Evolutionary conservation across 2,113 vertebrate genomes (phyloP).

Genomic region (Romanogobio albipinnatus): DNA sequence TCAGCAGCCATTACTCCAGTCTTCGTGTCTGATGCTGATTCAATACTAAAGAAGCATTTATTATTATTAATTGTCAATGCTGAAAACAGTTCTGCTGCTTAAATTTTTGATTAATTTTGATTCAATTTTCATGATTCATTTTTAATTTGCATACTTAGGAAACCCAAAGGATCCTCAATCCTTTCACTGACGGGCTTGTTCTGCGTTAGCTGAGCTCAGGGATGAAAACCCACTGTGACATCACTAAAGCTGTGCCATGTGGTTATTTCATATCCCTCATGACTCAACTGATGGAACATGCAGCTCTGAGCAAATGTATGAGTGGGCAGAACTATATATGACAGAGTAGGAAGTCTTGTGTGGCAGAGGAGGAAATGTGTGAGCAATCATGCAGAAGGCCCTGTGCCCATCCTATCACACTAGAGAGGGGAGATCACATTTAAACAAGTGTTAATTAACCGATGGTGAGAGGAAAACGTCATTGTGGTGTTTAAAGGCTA

Average conservation of each 20-base stretch:
- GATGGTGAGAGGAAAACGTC: constrained; percentile 1
- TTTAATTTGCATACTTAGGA: neutral
- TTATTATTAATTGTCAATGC: neutral
- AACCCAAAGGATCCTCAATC: constrained; percentile 12
- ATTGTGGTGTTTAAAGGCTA: neutral
- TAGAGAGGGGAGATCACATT: constrained; percentile 14
- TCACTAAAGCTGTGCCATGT: constrained; percentile 41
- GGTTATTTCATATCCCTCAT: constrained; percentile 26
- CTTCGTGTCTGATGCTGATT: neutral
- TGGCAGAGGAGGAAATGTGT: neutral
- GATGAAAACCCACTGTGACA: constrained; percentile 16
- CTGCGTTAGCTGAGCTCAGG: neutral
- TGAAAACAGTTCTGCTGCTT: neutral
- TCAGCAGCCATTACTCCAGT: too few relatives aligned
- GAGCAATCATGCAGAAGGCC: constrained; percentile 23
- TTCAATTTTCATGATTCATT: too few relatives aligned
- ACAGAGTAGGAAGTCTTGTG: constrained; percentile 13
- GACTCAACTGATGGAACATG: constrained; percentile 31
- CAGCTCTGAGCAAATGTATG: constrained; percentile 27
- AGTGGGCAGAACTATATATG: constrained; percentile 2
- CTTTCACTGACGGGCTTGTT: neutral
- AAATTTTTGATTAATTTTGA: neutral
- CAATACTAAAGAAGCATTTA: neutral
- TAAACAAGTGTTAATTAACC: constrained; percentile 29
- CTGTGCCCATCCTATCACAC: constrained; percentile 13